These are phyloP conservation scores for Euthynnus affinis DNA, from an alignment of 2,797 vertebrate species.

Conservation along the genomic window DNA sequence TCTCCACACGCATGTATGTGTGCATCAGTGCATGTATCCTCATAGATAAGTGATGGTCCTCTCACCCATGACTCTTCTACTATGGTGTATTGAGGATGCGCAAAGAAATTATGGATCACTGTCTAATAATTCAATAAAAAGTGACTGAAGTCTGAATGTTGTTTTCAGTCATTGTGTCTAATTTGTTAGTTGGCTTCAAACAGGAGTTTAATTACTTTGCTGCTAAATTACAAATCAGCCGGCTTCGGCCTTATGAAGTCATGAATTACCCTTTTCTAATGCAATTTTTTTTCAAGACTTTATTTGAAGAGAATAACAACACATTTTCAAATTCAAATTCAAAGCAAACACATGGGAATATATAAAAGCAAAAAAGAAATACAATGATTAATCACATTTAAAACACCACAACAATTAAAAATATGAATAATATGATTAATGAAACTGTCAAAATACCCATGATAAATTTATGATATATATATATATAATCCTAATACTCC, in stretches of 20 bases:
- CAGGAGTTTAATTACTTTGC: slow-evolving; percentile 5
- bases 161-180: slow-evolving; percentile 17
- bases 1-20: slow-evolving; percentile 42
- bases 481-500: slow-evolving; percentile 13
- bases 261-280: slow-evolving; percentile 14
- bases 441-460: slow-evolving; percentile 36
- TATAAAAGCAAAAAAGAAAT: slow-evolving; percentile 33
- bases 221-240: slow-evolving; percentile 7
- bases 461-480: neutral
- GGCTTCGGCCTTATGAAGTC: neutral
- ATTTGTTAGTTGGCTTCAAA: slow-evolving; percentile 7
- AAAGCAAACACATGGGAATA: slow-evolving; percentile 58
- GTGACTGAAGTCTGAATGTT: slow-evolving; percentile 40
- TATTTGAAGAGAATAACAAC: slow-evolving; percentile 66
- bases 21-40: slow-evolving; percentile 78
- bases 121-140: slow-evolving; percentile 82
- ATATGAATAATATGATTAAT: slow-evolving; percentile 41
- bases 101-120: slow-evolving; percentile 67
- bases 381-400: slow-evolving; percentile 15
- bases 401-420: slow-evolving; percentile 58
- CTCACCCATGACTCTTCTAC: slow-evolving; percentile 58
- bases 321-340: slow-evolving; percentile 61
- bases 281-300: slow-evolving; percentile 53
- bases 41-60: slow-evolving; percentile 67
- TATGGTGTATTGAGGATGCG: slow-evolving; percentile 61